Percentiles rank a stretch among this genome's conserved stretches.
phyloP scores from a whole-genome alignment of 2,797 vertebrate genomes.

The Syngnathus acus region DNA sequence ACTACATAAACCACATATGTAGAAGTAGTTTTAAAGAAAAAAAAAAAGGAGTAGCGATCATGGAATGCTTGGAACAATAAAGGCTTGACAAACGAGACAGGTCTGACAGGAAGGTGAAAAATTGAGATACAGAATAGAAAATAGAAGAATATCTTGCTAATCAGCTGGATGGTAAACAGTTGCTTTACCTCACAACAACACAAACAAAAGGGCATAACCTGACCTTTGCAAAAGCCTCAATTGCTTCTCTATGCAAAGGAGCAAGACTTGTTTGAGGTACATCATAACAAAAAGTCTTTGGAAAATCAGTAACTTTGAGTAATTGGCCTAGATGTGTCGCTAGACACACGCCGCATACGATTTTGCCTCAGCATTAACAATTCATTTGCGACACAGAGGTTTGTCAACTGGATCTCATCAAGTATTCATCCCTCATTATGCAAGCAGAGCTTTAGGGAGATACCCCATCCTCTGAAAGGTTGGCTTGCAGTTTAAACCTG shows the following conservation, averaged over 20 bases:
- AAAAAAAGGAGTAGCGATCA: background rate
- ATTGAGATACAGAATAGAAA: background rate
- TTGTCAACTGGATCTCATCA: constrained; percentile 51
- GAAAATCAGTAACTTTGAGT: background rate
- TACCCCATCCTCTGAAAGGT: constrained; percentile 8
- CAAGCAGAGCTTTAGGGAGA: constrained; percentile 25
- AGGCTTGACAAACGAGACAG: background rate
- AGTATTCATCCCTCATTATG: constrained; percentile 47
- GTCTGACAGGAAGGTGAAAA: background rate
- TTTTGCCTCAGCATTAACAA: constrained; percentile 38
- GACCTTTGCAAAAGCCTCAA: constrained; percentile 1
- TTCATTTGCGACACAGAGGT: constrained; percentile 40
- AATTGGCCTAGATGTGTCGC: constrained; percentile 1
- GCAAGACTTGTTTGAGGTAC: background rate
- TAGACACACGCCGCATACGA: background rate
- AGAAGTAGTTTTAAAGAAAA: background rate
- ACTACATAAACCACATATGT: background rate
- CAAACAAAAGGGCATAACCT: constrained; percentile 3
- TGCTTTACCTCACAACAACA: background rate
- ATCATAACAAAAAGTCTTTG: background rate
- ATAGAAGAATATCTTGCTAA: background rate
- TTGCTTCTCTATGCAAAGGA: constrained; percentile 1
- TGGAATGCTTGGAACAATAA: background rate
- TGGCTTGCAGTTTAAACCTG: constrained; percentile 10
- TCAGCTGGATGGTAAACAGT: background rate